Evolutionary conservation across 2,888 invertebrate species (phyloP), one percentile per base, ranked within the genome.

Genomic region (Cheilosia soror): DNA sequence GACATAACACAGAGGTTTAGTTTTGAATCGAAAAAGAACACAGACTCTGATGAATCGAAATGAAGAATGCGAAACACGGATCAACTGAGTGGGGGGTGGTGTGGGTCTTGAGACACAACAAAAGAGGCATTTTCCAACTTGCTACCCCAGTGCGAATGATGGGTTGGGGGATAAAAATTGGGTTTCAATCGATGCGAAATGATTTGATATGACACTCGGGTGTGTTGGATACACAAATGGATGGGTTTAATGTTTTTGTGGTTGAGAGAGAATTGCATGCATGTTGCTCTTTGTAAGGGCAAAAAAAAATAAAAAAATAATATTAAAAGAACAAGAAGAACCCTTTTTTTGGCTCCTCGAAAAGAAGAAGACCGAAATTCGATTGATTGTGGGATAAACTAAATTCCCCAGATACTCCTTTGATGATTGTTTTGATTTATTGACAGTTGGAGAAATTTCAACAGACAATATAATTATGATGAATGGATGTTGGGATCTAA

Each of bases 341-440:
- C 68, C 72, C 62, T 63, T 78, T 40, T 27, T 40, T 11, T 51
- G 44, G 20, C 25, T 20, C 20, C 20, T 20, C 5, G 40, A 42
- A 29, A 4, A 15, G 47, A 49, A 29, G 47, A n/a, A 55, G 20
- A 55, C 31, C 51, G 44, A 66, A 71, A 37, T 82, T 78, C 78
- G 78, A 83, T 83, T 83, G 78, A 84, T 79, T 63, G 75, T 58
- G 44, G 63, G 79, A 79, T 75, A 75, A 79, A 83, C 78, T 68
- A 57, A 78, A 73, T 73, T 78, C 78, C 68, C 73, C 53, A 62
- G 75, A 75, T 75, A 69, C 62, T 62, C 40, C 63, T 73, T 79
- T 73, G 79, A 79, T 78, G 78, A 72, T 69, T 76, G 25, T 84
- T 84, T 84, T 84, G 84, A 84, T 79, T 84, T 84, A 79, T 84